phyloP scores from a whole-genome alignment of 2,888 invertebrate genomes.

The Hyposoter dolosus region DNA sequence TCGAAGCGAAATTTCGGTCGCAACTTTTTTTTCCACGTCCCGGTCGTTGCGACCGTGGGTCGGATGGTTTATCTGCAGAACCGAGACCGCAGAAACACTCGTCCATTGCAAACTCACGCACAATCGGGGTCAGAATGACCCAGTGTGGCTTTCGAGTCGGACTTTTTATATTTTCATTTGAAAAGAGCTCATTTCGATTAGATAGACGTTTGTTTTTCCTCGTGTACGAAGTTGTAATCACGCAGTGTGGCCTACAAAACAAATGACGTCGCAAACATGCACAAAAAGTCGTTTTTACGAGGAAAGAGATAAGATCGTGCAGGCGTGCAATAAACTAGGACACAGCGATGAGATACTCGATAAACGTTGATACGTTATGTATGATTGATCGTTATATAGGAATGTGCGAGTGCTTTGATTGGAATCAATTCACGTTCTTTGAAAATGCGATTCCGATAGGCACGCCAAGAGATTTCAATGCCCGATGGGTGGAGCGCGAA shows the following conservation, averaged over 20 bases:
- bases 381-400: neutral
- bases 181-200: too few species aligned
- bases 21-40: too few species aligned
- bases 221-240: neutral
- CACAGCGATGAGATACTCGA: neutral
- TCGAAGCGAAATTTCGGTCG: too few species aligned
- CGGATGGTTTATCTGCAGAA: too few species aligned
- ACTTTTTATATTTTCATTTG: too few species aligned
- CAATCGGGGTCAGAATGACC: too few species aligned
- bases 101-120: too few species aligned
- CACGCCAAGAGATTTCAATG: conserved; percentile 59
- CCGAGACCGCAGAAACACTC: too few species aligned
- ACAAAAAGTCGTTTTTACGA: neutral
- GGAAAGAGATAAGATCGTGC: neutral
- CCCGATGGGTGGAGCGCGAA: neutral
- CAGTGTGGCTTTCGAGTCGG: too few species aligned
- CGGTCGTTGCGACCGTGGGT: too few species aligned
- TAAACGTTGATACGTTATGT: conserved; percentile 1
- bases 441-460: neutral
- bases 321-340: conserved; percentile 9
- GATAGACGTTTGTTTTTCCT: neutral
- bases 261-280: neutral
- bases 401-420: neutral
- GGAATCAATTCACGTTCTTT: neutral
- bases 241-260: neutral